Percentiles rank a stretch among this genome's conserved stretches.
These are phyloP conservation scores for Ophthalmolycus amberensis DNA, from an alignment of 2,113 vertebrate species.

Conservation along the genomic window DNA sequence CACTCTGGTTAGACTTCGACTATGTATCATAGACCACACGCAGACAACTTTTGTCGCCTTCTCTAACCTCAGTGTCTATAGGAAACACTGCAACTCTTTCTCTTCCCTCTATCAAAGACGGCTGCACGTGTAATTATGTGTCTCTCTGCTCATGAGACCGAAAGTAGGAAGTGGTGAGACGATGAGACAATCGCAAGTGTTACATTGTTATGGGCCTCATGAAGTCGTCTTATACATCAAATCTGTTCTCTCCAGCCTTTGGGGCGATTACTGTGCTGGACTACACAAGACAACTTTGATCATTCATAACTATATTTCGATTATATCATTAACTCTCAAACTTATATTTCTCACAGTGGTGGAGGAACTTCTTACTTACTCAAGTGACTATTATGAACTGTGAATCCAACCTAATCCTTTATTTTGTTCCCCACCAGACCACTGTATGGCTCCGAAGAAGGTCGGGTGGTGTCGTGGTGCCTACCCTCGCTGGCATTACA, in stretches of 20 bases:
- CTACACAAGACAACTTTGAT: neutral
- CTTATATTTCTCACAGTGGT: neutral
- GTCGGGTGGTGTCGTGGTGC: conserved; percentile 90
- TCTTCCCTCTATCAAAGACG: neutral
- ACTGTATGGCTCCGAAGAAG: conserved; percentile 90
- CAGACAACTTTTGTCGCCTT: neutral
- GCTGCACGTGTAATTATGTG: neutral
- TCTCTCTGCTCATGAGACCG: neutral
- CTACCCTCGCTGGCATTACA: conserved; percentile 94
- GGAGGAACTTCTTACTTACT: neutral
- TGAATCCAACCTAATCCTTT: neutral
- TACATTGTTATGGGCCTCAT: neutral
- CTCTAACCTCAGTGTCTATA: neutral
- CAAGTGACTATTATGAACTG: neutral
- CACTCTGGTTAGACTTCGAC: neutral
- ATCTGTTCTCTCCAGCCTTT: neutral
- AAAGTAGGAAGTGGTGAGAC: neutral
- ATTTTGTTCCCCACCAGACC: conserved; percentile 79
- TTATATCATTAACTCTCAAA: neutral
- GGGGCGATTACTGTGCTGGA: neutral
- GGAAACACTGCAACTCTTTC: neutral
- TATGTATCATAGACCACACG: conserved; percentile 23
- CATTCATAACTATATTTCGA: neutral
- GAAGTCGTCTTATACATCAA: neutral
- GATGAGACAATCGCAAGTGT: conserved; percentile 3